A percentile compares a stretch with the other conserved stretches of the same genome.
Conservation (phyloP, 2,888 invertebrate genomes). For the Heteromyza rotundicornis region DNA sequence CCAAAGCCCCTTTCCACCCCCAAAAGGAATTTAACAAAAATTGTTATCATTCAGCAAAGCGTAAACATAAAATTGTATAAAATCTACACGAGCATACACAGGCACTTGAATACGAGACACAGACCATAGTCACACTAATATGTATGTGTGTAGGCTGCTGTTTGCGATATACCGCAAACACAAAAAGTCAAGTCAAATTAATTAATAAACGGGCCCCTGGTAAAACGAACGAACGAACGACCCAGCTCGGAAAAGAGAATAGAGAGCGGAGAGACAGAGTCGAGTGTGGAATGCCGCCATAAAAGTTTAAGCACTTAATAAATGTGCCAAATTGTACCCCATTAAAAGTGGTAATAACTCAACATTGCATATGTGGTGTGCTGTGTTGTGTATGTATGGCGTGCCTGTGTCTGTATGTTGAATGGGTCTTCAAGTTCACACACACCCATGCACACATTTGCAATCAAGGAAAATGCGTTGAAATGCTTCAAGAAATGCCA, state of each 20-base stretch:
- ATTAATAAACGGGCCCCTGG: constrained; percentile 10
- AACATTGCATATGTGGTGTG: background rate
- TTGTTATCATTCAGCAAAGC: too few species aligned
- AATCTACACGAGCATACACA: too few species aligned
- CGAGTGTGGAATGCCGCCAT: constrained; percentile 1
- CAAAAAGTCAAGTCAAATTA: constrained; percentile 18
- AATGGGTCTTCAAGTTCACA: too few species aligned
- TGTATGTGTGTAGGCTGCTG: background rate
- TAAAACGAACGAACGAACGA: background rate
- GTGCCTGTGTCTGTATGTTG: too few species aligned
- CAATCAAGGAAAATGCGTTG: background rate
- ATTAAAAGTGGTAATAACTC: constrained; percentile 22
- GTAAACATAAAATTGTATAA: too few species aligned
- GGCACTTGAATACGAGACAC: too few species aligned
- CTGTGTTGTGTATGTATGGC: too few species aligned
- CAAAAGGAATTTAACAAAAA: too few species aligned
- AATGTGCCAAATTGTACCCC: constrained; percentile 19
- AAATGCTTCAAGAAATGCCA: constrained; percentile 3
- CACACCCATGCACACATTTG: background rate
- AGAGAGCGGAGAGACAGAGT: constrained; percentile 11
- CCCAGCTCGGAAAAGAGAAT: background rate
- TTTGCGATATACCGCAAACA: background rate
- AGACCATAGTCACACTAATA: background rate
- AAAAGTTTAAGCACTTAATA: constrained; percentile 24
- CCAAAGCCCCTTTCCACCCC: too few species aligned